A percentile compares a stretch with the other conserved stretches of the same genome.
phyloP scores from a whole-genome alignment of 2,888 invertebrate species.

The Trilocha varians region DNA sequence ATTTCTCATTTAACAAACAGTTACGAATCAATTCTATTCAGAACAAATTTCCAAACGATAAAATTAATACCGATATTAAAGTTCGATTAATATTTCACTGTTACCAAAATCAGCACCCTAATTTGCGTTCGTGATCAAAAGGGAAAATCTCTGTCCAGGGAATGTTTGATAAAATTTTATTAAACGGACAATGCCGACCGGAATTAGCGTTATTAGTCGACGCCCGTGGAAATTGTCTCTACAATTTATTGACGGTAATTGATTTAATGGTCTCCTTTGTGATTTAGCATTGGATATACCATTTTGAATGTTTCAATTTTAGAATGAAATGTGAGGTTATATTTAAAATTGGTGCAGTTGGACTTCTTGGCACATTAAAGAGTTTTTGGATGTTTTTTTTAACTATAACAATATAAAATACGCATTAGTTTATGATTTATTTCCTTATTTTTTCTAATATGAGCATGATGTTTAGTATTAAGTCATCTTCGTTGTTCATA shows the following conservation, averaged over 20 bases:
- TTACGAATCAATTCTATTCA: too few relatives aligned
- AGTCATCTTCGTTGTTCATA: too few relatives aligned
- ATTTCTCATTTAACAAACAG: too few relatives aligned
- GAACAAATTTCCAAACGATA: slow-evolving; percentile 1
- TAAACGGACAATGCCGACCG: slow-evolving; percentile 38
- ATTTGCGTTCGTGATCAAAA: slow-evolving; percentile 19
- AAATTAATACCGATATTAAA: background rate
- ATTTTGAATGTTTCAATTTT: background rate
- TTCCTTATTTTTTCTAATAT: too few relatives aligned
- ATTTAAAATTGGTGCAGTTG: too few relatives aligned
- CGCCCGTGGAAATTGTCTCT: slow-evolving; percentile 41
- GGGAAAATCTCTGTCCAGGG: slow-evolving; percentile 27
- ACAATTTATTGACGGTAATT: slow-evolving; percentile 51
- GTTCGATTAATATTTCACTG: background rate
- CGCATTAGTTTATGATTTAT: too few relatives aligned
- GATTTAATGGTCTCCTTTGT: slow-evolving; percentile 60
- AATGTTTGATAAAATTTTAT: slow-evolving; percentile 56
- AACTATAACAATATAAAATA: too few relatives aligned
- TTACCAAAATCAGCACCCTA: background rate
- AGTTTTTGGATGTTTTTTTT: too few relatives aligned
- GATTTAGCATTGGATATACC: slow-evolving; percentile 1
- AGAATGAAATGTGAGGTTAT: too few relatives aligned
- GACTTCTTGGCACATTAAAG: too few relatives aligned
- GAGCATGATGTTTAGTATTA: too few relatives aligned
- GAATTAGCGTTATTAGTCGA: slow-evolving; percentile 56